phyloP scores from a whole-genome alignment of 2,113 vertebrate species.

The Lycocorax pyrrhopterus region DNA sequence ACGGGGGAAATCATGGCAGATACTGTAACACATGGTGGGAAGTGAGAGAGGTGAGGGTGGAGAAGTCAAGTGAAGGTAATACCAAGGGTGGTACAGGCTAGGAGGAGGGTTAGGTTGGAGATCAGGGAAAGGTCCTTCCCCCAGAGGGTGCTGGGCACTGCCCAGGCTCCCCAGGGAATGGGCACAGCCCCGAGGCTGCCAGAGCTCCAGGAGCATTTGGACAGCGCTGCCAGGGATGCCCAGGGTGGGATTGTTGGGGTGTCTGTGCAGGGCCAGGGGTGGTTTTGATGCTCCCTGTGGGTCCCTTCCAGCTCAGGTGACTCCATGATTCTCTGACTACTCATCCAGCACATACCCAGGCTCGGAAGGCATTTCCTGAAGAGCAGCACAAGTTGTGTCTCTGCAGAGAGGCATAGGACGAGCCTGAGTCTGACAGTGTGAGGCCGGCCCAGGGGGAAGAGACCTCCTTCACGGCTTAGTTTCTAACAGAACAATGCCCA shows the following conservation, averaged over 20 bases:
- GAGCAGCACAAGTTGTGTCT: not conserved
- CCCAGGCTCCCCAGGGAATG: not conserved
- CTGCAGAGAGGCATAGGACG: not conserved
- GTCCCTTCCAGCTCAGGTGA: not conserved
- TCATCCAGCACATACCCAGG: not conserved
- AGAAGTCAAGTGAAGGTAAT: not conserved
- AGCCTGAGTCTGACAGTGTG: not conserved
- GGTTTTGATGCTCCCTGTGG: not conserved
- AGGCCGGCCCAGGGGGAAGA: not conserved
- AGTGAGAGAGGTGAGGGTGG: not conserved
- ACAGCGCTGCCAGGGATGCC: fast-evolving
- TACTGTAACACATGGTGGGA: not conserved
- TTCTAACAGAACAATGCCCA: not conserved
- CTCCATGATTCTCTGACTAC: not conserved
- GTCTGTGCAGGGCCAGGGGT: not conserved
- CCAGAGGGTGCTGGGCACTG: not conserved
- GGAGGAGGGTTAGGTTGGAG: not conserved
- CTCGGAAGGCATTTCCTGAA: not conserved
- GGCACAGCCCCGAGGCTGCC: fast-evolving
- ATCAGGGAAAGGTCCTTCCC: not conserved
- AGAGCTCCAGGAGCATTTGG: not conserved
- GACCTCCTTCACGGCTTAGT: not conserved
- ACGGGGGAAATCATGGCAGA: fast-evolving
- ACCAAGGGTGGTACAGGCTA: not conserved
- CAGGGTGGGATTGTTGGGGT: no score